A percentile compares a stretch with the other conserved stretches of the same genome.
phyloP scores from a whole-genome alignment of 1,140 invertebrate species.

The Bombus confusus region DNA sequence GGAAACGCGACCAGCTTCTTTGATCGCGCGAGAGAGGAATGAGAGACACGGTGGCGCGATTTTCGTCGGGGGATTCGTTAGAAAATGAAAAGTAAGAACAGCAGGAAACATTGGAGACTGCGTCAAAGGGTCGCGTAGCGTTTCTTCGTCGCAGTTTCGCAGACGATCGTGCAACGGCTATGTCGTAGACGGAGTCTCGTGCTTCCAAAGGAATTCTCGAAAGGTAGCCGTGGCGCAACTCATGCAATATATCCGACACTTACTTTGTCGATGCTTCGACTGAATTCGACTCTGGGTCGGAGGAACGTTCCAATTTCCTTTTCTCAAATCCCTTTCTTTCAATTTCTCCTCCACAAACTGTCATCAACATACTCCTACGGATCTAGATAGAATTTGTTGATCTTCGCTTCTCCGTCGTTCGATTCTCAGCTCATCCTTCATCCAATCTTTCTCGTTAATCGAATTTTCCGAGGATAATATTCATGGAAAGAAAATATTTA shows the following conservation, averaged over 20 bases:
- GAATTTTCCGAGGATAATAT: too few species aligned
- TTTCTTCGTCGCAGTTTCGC: slow-evolving; percentile 18
- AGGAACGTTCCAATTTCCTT: slow-evolving; percentile 49
- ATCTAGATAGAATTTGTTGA: too few species aligned
- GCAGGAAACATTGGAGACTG: neutral
- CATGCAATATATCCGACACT: slow-evolving; percentile 56
- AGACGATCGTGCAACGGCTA: neutral
- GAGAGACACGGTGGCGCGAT: neutral
- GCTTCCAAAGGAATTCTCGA: slow-evolving; percentile 54
- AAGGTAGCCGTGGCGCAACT: slow-evolving; percentile 39
- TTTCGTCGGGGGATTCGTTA: neutral
- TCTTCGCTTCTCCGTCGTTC: too few species aligned
- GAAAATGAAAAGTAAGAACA: neutral
- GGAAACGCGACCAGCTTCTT: too few species aligned
- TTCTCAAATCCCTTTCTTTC: neutral
- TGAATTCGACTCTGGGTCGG: slow-evolving; percentile 41
- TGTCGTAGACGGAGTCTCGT: slow-evolving; percentile 39
- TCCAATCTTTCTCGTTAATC: too few species aligned
- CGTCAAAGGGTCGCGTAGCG: slow-evolving; percentile 20
- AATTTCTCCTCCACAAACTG: slow-evolving; percentile 33
- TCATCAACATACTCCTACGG: neutral
- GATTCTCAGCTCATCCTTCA: too few species aligned
- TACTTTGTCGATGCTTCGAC: slow-evolving; percentile 34
- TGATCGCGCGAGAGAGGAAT: neutral
- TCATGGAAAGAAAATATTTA: too few species aligned